Evolutionary conservation across 2,888 invertebrate species (phyloP), one percentile per base, ranked within the genome.

Genomic region (Ecdyonurus torrentis): DNA sequence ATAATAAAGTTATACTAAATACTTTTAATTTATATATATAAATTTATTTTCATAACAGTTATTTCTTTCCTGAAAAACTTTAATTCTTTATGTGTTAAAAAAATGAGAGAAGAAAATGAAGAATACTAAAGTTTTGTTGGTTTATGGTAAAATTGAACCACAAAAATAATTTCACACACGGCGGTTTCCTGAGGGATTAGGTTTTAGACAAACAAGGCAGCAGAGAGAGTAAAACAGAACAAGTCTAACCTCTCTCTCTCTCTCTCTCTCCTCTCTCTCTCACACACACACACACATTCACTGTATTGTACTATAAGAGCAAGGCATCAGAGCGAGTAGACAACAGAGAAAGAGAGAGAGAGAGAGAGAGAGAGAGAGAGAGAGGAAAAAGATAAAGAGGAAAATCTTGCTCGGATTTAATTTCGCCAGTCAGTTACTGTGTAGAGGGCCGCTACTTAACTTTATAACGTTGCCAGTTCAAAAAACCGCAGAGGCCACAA

Each of bases 121-220:
- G 15, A 37, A 37, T 5, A 15, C 15, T 10, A 15, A 37, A 37
- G 15, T 5, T 37, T 37, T 15, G 37, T 37, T 37, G 37, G 37
- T 37, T 37, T 37, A 37, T 37, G 37, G 37, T 37, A 37, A 37
- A 37, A 37, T 37, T 37, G 37, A 55, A 55, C 55, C 55, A 22
- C 55, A 55, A 55, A 55, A 55, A 55, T 55, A 55, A 55, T 55
- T 55, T 55, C 55, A 55, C 55, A 55, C 55, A 55, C 55, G 55
- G 19, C 55, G 55, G 19, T 22, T 22, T 55, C 55, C 55, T 55
- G 55, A 55, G 55, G 55, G 55, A 55, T 55, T 55, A 55, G 19
- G 55, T 55, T 55, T 55, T 22, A 55, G 55, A 55, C 22, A 55
- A 55, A 55, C 55, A 55, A 20, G 55, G 37, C 37, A 37, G 37